These are phyloP conservation scores for Empidonax traillii DNA, from an alignment of 2,113 vertebrate species.

Conservation along the genomic window DNA sequence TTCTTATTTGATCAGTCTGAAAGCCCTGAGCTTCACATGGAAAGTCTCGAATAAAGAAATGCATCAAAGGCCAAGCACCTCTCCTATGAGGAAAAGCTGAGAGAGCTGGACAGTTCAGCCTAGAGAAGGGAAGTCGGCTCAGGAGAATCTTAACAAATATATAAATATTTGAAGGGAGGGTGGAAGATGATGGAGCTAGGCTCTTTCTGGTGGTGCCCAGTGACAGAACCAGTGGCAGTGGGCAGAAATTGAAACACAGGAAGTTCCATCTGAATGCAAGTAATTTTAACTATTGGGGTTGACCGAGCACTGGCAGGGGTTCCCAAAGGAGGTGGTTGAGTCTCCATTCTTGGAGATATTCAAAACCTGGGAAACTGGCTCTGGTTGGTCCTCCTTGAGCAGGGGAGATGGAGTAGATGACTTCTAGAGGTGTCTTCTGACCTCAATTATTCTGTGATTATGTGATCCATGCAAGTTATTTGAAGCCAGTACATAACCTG, in stretches of 20 bases:
- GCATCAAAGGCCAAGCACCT: neutral
- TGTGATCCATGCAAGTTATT: neutral
- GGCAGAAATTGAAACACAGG: neutral
- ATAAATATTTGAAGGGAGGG: neutral
- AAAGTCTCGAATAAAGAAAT: neutral
- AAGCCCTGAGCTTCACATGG: neutral
- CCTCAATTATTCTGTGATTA: neutral
- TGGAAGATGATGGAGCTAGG: neutral
- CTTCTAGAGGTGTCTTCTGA: neutral
- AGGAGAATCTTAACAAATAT: neutral
- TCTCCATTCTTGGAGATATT: neutral
- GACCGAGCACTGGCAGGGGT: rapidly evolving
- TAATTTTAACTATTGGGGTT: neutral
- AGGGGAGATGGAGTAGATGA: neutral
- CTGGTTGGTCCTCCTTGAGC: neutral
- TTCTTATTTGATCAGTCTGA: neutral
- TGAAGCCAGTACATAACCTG: neutral
- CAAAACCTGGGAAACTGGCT: neutral
- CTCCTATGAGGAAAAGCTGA: neutral
- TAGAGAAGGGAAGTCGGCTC: neutral
- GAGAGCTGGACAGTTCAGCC: neutral
- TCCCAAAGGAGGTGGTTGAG: neutral
- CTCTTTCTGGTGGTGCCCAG: neutral
- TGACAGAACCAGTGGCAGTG: neutral
- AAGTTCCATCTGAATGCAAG: neutral